phyloP scores from a whole-genome alignment of 2,888 invertebrate genomes.

The Melieria omissa region DNA sequence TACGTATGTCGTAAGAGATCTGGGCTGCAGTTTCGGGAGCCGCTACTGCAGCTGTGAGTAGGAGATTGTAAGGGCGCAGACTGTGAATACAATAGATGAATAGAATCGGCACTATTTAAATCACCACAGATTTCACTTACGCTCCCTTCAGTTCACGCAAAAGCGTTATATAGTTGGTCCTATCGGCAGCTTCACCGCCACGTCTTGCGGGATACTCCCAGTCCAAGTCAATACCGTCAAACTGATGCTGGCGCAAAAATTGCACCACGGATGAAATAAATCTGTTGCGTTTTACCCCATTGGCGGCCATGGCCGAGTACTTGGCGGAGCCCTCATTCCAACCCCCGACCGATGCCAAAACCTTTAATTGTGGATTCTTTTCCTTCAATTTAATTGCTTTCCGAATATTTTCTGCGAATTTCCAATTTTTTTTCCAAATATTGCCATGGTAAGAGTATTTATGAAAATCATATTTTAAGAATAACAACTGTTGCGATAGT shows the following conservation, averaged over 20 bases:
- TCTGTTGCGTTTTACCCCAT: slow-evolving; percentile 74
- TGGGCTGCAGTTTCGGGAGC: slow-evolving; percentile 48
- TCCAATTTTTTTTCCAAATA: neutral
- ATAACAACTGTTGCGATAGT: too few relatives aligned
- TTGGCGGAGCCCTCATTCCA: slow-evolving; percentile 94
- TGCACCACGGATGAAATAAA: slow-evolving; percentile 80
- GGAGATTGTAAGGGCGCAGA: slow-evolving; percentile 65
- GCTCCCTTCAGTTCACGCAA: slow-evolving; percentile 49
- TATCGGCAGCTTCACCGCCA: slow-evolving; percentile 67
- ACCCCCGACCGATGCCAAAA: slow-evolving; percentile 88
- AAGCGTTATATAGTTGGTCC: slow-evolving; percentile 42
- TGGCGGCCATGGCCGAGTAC: slow-evolving; percentile 84
- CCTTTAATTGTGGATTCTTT: slow-evolving; percentile 68
- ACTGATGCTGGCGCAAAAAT: slow-evolving; percentile 81
- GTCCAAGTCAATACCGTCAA: slow-evolving; percentile 91
- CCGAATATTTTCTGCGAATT: slow-evolving; percentile 46
- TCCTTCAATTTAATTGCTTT: slow-evolving; percentile 50
- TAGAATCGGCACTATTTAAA: neutral
- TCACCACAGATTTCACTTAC: slow-evolving; percentile 41
- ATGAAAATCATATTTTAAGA: neutral
- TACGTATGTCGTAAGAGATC: slow-evolving; percentile 53
- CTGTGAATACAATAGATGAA: slow-evolving; percentile 35
- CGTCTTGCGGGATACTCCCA: slow-evolving; percentile 87
- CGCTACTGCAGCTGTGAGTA: slow-evolving; percentile 74
- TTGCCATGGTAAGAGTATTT: too few relatives aligned